These are phyloP conservation scores for Nothobranchius kuhntae DNA, from an alignment of 2,113 vertebrate species.

Conservation along the genomic window DNA sequence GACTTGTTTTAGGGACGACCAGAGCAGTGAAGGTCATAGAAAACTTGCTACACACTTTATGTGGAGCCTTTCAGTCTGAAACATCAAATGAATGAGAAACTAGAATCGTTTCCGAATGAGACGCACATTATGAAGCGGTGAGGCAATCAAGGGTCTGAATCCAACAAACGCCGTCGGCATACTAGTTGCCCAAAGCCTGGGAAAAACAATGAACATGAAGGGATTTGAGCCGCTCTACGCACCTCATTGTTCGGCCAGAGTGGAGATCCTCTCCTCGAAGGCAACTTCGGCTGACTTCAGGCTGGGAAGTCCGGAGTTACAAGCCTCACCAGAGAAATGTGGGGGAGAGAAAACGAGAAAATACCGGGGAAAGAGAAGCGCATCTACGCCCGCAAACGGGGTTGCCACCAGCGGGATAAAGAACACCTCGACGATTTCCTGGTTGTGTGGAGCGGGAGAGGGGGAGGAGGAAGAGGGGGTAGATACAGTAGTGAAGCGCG, in stretches of 20 bases:
- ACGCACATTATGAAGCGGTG: background rate
- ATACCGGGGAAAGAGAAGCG: constrained; percentile 2
- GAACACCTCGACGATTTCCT: constrained; percentile 82
- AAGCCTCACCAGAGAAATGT: constrained; percentile 44
- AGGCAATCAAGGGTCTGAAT: background rate
- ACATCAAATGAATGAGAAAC: constrained; percentile 2
- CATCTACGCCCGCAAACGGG: constrained; percentile 68
- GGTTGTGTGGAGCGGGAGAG: constrained; percentile 73
- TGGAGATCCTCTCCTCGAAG: constrained; percentile 67
- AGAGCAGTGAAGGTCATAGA: constrained; percentile 3
- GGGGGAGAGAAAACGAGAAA: background rate
- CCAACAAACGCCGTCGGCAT: constrained; percentile 25
- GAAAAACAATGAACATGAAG: constrained; percentile 24
- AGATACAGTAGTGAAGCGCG: constrained; percentile 76
- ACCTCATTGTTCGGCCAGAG: constrained; percentile 81
- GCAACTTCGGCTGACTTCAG: constrained; percentile 66
- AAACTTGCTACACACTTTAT: constrained; percentile 12
- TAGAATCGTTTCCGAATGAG: constrained; percentile 4
- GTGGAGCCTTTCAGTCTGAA: background rate
- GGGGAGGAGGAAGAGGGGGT: constrained; percentile 40
- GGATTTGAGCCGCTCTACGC: constrained; percentile 70
- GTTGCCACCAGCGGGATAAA: constrained; percentile 61
- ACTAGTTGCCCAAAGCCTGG: constrained; percentile 38
- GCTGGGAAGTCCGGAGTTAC: constrained; percentile 40
- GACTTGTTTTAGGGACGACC: background rate